phyloP scores from a whole-genome alignment of 2,797 vertebrate genomes.

The Periparus ater region DNA sequence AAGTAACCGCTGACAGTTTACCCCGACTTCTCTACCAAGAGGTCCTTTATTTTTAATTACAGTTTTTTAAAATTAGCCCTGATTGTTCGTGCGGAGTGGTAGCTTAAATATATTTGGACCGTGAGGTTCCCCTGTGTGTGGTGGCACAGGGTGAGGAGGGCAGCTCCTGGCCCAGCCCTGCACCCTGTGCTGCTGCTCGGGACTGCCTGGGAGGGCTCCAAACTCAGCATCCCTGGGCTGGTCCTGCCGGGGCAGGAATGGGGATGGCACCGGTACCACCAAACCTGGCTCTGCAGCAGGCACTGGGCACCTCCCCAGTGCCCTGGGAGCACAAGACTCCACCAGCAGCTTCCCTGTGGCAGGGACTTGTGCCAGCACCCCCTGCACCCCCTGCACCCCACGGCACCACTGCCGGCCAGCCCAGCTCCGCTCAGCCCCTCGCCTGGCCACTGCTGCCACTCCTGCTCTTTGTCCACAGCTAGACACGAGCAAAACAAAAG shows the following conservation, averaged over 20 bases:
- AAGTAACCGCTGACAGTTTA: conserved; percentile 46
- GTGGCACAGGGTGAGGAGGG: accelerated
- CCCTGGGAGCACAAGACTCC: neutral
- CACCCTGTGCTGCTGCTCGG: accelerated
- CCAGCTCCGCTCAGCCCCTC: neutral
- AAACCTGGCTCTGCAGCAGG: neutral
- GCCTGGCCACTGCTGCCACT: accelerated
- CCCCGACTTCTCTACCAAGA: conserved; percentile 26
- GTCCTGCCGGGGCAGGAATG: neutral
- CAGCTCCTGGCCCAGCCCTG: neutral
- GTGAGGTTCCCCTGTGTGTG: neutral
- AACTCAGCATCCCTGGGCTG: neutral
- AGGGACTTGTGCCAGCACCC: neutral
- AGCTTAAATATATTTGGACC: neutral
- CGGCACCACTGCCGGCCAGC: neutral
- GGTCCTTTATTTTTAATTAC: conserved; percentile 59
- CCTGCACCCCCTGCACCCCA: too few species aligned
- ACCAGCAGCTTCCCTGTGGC: neutral
- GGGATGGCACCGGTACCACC: neutral
- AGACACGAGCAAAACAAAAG: conserved; percentile 19
- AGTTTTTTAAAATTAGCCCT: conserved; percentile 52
- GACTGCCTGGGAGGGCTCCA: accelerated
- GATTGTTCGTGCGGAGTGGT: neutral
- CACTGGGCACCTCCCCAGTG: neutral
- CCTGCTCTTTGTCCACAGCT: conserved; percentile 10